A percentile compares a stretch with the other conserved stretches of the same genome.
These are phyloP conservation scores for Archaeoteleia sp. DNA, from an alignment of 2,888 invertebrate species.

Conservation along the genomic window DNA sequence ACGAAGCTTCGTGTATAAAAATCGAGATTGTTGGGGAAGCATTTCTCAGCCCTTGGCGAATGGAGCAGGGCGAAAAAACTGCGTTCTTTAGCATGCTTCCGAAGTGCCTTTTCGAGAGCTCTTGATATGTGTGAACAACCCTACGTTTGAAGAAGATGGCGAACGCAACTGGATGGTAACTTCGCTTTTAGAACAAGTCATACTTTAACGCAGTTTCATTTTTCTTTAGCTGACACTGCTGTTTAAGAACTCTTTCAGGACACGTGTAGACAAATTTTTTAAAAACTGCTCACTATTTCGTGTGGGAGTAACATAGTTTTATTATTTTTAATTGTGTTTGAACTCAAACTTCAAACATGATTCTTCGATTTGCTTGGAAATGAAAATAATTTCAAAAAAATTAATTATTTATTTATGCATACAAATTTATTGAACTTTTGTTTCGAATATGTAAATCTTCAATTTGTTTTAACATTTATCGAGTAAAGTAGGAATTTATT, in stretches of 20 bases:
- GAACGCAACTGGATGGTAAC: constrained; percentile 39
- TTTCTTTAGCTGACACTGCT: constrained; percentile 43
- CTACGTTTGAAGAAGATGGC: constrained; percentile 41
- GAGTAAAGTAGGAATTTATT: too few relatives aligned
- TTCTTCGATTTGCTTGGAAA: too few relatives aligned
- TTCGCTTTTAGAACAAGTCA: constrained; percentile 42
- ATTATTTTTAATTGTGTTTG: too few relatives aligned
- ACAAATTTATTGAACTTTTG: too few relatives aligned
- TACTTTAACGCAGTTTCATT: constrained; percentile 36
- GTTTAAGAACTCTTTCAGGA: constrained; percentile 46
- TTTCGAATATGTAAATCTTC: too few relatives aligned
- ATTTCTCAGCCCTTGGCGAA: constrained; percentile 36
- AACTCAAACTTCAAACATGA: too few relatives aligned
- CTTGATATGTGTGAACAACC: constrained; percentile 54
- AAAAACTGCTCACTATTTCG: constrained; percentile 23
- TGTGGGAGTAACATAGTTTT: too few relatives aligned
- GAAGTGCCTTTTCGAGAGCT: constrained; percentile 47
- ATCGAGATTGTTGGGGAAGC: constrained; percentile 22
- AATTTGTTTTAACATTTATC: too few relatives aligned
- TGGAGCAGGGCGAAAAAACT: constrained; percentile 51
- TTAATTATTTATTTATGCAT: too few relatives aligned
- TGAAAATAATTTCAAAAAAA: too few relatives aligned
- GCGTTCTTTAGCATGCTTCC: constrained; percentile 54
- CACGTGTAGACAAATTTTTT: constrained; percentile 26
- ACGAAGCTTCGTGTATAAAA: constrained; percentile 31